Conservation (phyloP, 2,113 vertebrate genomes). For the Sterrhoptilus dennistouni region DNA sequence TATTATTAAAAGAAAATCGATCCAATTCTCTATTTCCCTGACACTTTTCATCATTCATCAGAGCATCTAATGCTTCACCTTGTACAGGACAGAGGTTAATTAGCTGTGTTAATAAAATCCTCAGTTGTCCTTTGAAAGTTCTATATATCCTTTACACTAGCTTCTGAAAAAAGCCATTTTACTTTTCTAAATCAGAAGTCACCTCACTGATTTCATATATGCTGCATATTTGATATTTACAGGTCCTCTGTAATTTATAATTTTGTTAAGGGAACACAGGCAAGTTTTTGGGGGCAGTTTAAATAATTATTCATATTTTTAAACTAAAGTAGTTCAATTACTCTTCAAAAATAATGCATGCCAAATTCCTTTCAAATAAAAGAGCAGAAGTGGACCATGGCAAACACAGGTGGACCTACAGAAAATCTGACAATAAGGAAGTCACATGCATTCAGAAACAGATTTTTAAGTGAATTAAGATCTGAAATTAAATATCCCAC, state of each 20-base stretch:
- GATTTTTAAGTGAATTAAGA: neutral
- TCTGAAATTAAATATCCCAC: neutral
- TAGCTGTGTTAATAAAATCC: neutral
- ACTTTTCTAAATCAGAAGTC: neutral
- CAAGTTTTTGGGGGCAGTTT: neutral
- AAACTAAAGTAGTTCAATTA: neutral
- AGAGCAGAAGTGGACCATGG: neutral
- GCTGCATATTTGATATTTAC: neutral
- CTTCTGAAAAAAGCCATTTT: neutral
- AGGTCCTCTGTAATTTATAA: neutral
- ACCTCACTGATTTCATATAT: neutral
- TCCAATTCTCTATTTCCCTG: constrained; percentile 40
- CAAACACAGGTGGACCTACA: neutral
- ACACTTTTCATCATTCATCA: constrained; percentile 8
- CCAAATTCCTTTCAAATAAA: neutral
- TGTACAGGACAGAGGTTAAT: constrained; percentile 34
- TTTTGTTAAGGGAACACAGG: neutral
- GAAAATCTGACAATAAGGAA: neutral
- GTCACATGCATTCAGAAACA: neutral
- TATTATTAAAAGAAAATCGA: constrained; percentile 46
- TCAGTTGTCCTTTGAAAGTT: neutral
- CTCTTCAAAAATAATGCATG: neutral
- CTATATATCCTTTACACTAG: neutral
- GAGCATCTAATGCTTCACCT: constrained; percentile 3
- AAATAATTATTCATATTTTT: constrained; percentile 8